Percentiles rank a stretch among this genome's conserved stretches.
Evolutionary conservation across 92 coral and sea anemone genomes (phyloP).

Genomic region (Palythoa caribaeorum): DNA sequence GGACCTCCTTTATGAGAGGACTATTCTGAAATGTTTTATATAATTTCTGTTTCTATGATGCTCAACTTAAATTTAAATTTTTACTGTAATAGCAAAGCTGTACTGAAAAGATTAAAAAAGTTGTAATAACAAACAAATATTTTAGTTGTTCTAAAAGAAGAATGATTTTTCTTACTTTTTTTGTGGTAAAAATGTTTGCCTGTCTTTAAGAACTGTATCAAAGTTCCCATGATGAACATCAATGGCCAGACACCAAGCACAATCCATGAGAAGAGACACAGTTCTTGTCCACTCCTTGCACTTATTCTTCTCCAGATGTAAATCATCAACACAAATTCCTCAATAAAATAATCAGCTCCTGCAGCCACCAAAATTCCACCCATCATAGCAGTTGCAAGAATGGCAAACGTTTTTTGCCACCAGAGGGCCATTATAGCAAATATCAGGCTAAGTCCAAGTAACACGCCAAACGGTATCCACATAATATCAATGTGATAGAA

Average conservation of each 20-base stretch:
- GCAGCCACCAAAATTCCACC: conserved; percentile 84
- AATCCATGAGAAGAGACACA: conserved; percentile 89
- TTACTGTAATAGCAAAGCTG: too few species aligned
- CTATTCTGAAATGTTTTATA: too few species aligned
- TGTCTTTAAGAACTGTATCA: conserved; percentile 84
- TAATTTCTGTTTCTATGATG: too few species aligned
- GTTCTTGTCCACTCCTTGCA: conserved; percentile 66
- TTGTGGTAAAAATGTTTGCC: conserved; percentile 83
- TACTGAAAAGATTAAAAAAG: too few species aligned
- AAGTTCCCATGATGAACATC: conserved; percentile 81
- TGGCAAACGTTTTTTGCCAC: conserved; percentile 88
- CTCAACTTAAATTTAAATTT: too few species aligned
- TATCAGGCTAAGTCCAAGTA: conserved; percentile 81
- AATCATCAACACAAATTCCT: conserved; percentile 78
- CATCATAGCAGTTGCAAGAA: conserved; percentile 82
- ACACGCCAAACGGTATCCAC: conserved; percentile 95
- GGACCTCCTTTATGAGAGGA: too few species aligned
- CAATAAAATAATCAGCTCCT: conserved; percentile 87
- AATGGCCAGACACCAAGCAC: conserved; percentile 85
- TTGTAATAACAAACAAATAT: too few species aligned
- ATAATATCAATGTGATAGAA: conserved; percentile 71
- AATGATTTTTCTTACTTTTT: conserved; percentile 61
- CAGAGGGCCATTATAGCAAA: conserved; percentile 77
- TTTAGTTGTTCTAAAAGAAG: not conserved
- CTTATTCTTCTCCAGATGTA: conserved; percentile 87